These are phyloP conservation scores for Perizoma flavofasciatum DNA, from an alignment of 2,888 invertebrate genomes.

Conservation along the genomic window DNA sequence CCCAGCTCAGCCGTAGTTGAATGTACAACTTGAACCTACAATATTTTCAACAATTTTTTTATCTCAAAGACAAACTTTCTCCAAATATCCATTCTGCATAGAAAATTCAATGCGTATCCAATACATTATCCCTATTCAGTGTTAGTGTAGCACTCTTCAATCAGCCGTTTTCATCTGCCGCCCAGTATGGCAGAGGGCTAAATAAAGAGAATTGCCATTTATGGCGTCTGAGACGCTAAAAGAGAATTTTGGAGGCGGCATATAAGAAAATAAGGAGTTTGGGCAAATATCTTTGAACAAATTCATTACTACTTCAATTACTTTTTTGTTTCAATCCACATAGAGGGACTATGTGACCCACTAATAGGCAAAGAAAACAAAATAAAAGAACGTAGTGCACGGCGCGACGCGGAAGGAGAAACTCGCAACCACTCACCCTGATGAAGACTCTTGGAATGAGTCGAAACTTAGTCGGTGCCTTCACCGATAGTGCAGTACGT, in stretches of 20 bases:
- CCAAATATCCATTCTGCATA: neutral
- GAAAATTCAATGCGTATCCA: slow-evolving; percentile 14
- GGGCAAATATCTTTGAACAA: too few species aligned
- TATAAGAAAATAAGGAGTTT: neutral
- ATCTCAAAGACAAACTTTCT: neutral
- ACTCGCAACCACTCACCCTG: too few species aligned
- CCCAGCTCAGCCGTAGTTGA: neutral
- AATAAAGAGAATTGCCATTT: slow-evolving; percentile 49
- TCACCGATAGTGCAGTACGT: too few species aligned
- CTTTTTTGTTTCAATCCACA: too few species aligned
- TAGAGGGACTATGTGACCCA: too few species aligned
- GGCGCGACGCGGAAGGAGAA: too few species aligned
- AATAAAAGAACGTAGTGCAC: too few species aligned
- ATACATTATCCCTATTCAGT: slow-evolving; percentile 18
- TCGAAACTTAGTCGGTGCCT: too few species aligned
- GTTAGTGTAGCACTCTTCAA: slow-evolving; percentile 40
- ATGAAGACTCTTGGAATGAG: too few species aligned
- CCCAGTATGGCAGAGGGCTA: slow-evolving; percentile 44
- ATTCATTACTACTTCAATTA: too few species aligned
- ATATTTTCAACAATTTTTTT: too few species aligned
- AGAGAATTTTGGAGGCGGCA: slow-evolving; percentile 34
- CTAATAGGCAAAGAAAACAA: too few species aligned
- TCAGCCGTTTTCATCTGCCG: slow-evolving; percentile 39
- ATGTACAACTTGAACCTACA: neutral
- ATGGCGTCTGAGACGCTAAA: slow-evolving; percentile 22